Evolutionary conservation across 2,888 invertebrate genomes (phyloP).

Genomic region (Eustalomyia histrio): DNA sequence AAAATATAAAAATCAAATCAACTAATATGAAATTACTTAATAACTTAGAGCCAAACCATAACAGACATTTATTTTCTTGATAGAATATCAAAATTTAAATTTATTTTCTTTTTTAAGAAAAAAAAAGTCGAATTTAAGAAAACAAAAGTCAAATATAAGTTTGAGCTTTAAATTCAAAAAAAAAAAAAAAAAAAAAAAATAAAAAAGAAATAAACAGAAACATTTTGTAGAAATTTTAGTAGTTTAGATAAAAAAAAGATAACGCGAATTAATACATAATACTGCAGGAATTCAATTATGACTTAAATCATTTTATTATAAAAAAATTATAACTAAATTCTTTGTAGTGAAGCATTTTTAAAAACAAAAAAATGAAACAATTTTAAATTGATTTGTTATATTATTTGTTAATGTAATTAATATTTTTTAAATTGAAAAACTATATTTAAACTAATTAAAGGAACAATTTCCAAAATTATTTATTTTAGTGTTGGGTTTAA

Average conservation of each 20-base stretch:
- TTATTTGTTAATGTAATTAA: not conserved
- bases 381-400: not conserved
- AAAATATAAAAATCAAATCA: conserved; percentile 6
- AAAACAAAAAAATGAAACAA: conserved; percentile 8
- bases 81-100: no score
- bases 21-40: conserved; percentile 31
- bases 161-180: not conserved
- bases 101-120: no score
- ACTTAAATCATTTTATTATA: conserved; percentile 17
- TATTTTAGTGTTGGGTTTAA: not conserved
- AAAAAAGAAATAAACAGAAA: conserved; percentile 22
- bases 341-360: conserved; percentile 30
- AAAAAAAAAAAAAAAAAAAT: conserved; percentile 28
- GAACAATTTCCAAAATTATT: not conserved
- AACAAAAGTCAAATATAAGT: no score
- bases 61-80: no score
- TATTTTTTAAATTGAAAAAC: not conserved
- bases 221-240: conserved; percentile 52
- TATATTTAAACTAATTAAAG: no score
- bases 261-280: conserved; percentile 31
- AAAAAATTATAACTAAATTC: conserved; percentile 7
- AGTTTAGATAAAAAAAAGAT: conserved; percentile 35
- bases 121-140: no score
- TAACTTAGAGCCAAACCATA: conserved; percentile 7
- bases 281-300: conserved; percentile 36